phyloP scores from a whole-genome alignment of 2,113 vertebrate genomes.

The Gopherus flavomarginatus region DNA sequence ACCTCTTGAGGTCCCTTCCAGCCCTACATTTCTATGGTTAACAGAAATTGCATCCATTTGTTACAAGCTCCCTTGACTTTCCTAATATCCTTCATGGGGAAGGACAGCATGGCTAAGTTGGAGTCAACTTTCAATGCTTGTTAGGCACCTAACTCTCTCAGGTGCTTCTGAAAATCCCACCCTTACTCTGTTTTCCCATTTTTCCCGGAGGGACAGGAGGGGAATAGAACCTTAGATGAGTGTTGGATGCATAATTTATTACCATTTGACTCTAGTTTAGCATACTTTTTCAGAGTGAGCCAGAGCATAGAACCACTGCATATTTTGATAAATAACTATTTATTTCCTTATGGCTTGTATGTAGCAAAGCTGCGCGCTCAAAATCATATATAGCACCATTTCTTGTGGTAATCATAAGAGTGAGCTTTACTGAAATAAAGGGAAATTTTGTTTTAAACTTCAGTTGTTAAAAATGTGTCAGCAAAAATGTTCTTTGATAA shows the following conservation, averaged over 20 bases:
- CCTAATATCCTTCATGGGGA: neutral
- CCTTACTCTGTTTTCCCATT: neutral
- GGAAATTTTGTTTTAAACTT: neutral
- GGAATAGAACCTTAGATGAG: neutral
- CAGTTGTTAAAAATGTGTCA: neutral
- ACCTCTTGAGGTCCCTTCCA: no score
- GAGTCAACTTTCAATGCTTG: neutral
- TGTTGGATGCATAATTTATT: neutral
- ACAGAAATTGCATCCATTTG: neutral
- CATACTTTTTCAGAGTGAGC: neutral
- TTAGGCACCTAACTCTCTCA: neutral
- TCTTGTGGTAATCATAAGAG: neutral
- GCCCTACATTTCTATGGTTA: neutral
- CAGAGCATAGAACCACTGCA: neutral
- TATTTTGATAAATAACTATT: neutral
- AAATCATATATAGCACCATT: neutral
- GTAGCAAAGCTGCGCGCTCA: neutral
- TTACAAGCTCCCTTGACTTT: neutral
- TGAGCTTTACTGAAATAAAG: neutral
- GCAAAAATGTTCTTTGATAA: accelerated
- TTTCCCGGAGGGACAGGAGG: no score
- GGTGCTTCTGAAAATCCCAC: neutral
- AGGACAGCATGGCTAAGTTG: neutral
- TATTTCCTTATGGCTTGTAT: neutral
- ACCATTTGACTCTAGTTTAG: accelerated